Evolutionary conservation across 2,888 invertebrate species (phyloP), one percentile per base, ranked within the genome.

Genomic region (Archips xylosteana): DNA sequence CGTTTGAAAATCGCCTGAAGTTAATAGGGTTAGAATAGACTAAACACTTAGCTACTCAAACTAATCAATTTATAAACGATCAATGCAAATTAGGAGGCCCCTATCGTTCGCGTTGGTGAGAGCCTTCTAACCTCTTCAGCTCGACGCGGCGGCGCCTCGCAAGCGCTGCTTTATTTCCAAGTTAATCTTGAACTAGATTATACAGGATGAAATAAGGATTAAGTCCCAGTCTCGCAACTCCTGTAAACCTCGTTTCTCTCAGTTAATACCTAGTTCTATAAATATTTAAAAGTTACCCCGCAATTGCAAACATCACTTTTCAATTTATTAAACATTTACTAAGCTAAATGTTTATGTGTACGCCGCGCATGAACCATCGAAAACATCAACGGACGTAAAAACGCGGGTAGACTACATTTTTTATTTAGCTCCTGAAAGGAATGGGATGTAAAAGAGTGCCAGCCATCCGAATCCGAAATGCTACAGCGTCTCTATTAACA

Each of bases 41-140:
- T 63, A 71, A 78, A 64, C 70, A 72, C 70, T 84, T 82, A 83
- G 79, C 79, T 83, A 85, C 86, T 82, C 84, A 86, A 86, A 87
- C 84, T 84, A 86, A 89, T 86, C 85, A 85, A 86, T 88, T 87
- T 85, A 84, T 83, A 85, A 83, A 81, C 85, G 81, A 82, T 81
- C 80, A 81, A 86, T 83, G 83, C 82, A 82, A 84, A 84, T 83
- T 82, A 81, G 78, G 63, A 62, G 62, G 42, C 67, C 51, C 54
- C 47, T 77, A 79, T 76, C 76, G 70, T 67, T 70, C 49, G 63
- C 75, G 73, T 34, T 64, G 61, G 61, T 59, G 54, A 61, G 62
- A 71, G 59, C 49, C 54, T 71, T 68, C 63, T 74, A 62, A 72
- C 49, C 68, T 64, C 62, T 68, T 61, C 42, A 60, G 74, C 71